phyloP scores from a whole-genome alignment of 2,113 vertebrate species.

The Tychaedon coryphoeus region DNA sequence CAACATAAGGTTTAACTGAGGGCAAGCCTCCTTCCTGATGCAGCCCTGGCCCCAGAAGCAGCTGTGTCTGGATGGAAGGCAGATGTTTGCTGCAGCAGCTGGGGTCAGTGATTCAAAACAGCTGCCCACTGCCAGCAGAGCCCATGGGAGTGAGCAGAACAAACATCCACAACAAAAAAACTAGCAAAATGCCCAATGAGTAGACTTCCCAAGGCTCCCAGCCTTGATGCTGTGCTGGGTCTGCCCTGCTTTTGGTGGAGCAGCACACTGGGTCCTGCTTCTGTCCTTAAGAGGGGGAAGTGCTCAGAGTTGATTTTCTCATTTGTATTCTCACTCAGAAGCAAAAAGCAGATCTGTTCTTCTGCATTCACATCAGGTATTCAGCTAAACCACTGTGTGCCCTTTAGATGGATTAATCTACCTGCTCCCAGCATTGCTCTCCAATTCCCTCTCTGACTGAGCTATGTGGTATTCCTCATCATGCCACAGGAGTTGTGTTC shows the following conservation, averaged over 20 bases:
- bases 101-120: not conserved
- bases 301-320: not conserved
- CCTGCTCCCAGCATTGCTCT: not conserved
- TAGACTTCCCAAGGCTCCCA: rapidly evolving
- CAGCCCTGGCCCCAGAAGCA: not conserved
- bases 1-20: not conserved
- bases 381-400: not conserved
- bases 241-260: not conserved
- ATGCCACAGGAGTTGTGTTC: not conserved
- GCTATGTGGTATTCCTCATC: not conserved
- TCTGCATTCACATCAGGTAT: not conserved
- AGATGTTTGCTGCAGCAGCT: not conserved
- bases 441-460: not conserved
- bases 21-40: not conserved
- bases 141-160: not conserved
- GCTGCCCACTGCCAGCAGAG: not conserved
- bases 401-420: conserved; percentile 14
- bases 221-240: not conserved
- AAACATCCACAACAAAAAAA: not conserved
- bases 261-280: not conserved
- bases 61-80: not conserved
- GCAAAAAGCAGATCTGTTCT: not conserved
- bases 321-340: not conserved
- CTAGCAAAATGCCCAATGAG: not conserved
- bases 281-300: not conserved